Conservation (phyloP, 2,113 vertebrate species). For the Archilochus colubris region DNA sequence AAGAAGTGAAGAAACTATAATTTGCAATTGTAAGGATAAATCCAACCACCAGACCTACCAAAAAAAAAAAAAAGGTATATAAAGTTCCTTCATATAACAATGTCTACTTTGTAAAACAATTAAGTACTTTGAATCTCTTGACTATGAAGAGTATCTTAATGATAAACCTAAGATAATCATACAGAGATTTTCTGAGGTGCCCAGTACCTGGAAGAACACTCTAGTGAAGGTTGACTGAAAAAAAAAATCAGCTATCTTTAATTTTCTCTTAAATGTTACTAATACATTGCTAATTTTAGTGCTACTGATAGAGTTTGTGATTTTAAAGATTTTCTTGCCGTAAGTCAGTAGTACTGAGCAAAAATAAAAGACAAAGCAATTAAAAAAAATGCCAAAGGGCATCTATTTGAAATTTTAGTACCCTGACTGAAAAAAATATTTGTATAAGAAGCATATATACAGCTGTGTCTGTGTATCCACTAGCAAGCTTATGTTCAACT, state of each 20-base stretch:
- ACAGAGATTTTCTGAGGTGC: neutral
- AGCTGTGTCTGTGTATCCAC: neutral
- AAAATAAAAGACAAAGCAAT: neutral
- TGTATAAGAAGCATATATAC: neutral
- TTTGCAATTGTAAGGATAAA: slow-evolving; percentile 94
- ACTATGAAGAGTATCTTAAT: neutral
- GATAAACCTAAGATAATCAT: neutral
- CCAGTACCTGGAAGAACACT: neutral
- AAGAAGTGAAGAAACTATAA: slow-evolving; percentile 91
- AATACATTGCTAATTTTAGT: neutral
- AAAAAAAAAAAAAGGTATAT: neutral
- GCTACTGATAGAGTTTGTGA: neutral
- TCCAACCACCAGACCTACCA: slow-evolving; percentile 88
- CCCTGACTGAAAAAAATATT: neutral
- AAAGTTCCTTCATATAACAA: neutral
- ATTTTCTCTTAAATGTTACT: neutral
- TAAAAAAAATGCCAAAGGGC: neutral
- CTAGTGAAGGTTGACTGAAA: neutral
- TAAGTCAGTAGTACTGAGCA: neutral
- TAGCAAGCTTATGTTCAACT: neutral
- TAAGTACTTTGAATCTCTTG: neutral
- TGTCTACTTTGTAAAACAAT: neutral
- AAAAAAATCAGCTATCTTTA: neutral
- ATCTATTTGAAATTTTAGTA: neutral
- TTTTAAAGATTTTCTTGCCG: neutral